These are phyloP conservation scores for Hirtodrosophila alboralis DNA, from an alignment of 2,888 invertebrate species.

Conservation along the genomic window DNA sequence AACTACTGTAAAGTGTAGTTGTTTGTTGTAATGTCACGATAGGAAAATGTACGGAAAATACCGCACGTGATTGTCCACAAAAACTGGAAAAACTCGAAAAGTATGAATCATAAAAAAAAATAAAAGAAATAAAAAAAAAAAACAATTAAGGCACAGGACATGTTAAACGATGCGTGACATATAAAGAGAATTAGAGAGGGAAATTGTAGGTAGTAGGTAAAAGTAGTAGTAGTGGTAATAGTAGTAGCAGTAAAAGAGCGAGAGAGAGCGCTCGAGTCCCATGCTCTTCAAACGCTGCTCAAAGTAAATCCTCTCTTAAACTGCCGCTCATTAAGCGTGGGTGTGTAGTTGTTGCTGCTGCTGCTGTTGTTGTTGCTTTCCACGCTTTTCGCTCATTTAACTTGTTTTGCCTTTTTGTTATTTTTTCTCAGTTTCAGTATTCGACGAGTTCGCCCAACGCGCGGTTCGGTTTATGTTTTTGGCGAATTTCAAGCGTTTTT, in stretches of 20 bases:
- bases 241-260: too few species aligned
- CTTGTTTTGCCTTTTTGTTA: conserved; percentile 33
- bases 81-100: conserved; percentile 53
- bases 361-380: conserved; percentile 32
- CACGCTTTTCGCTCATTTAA: conserved; percentile 36
- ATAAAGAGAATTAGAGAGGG: conserved; percentile 4
- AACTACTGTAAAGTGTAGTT: too few species aligned
- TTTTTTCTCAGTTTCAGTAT: conserved; percentile 53
- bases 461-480: conserved; percentile 49
- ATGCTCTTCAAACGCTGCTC: too few species aligned
- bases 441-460: conserved; percentile 58
- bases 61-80: conserved; percentile 76
- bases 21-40: too few species aligned
- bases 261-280: conserved; percentile 36
- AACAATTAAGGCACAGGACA: conserved; percentile 57
- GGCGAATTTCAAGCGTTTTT: conserved; percentile 28
- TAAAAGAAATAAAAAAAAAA: too few species aligned
- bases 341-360: conserved; percentile 36
- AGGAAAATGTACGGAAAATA: too few species aligned
- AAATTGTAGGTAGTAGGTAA: background rate
- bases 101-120: conserved; percentile 58
- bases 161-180: conserved; percentile 25
- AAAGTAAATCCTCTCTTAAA: conserved; percentile 25
- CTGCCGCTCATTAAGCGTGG: conserved; percentile 27
- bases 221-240: too few species aligned